These are phyloP conservation scores for Zaprionus davidi DNA, from an alignment of 1,140 invertebrate species.

Conservation along the genomic window DNA sequence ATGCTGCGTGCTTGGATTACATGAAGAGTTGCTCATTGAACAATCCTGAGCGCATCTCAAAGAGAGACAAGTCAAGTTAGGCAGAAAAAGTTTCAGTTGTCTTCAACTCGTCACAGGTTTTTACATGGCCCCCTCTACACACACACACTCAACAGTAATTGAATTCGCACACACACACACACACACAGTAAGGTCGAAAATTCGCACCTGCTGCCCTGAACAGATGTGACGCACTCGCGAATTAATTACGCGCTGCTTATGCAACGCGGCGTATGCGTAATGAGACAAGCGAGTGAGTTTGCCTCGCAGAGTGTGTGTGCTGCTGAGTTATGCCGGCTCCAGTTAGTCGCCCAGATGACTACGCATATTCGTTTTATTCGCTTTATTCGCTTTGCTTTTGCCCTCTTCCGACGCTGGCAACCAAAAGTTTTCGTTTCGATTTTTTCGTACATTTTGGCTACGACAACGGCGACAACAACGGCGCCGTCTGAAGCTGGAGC, in stretches of 20 bases:
- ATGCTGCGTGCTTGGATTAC: too few relatives aligned
- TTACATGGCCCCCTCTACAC: not conserved
- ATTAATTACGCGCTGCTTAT: conserved; percentile 37
- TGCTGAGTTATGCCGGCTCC: conserved; percentile 72
- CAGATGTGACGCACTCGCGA: not conserved
- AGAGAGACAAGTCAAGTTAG: not conserved
- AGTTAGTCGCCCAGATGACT: conserved; percentile 76
- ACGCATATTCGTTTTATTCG: conserved; percentile 54
- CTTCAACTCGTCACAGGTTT: not conserved
- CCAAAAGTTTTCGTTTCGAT: conserved; percentile 5
- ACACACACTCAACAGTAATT: not conserved
- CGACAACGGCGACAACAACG: conserved; percentile 32
- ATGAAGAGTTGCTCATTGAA: not conserved
- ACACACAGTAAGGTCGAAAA: not conserved
- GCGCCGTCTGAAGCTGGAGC: conserved; percentile 34
- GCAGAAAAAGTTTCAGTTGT: not conserved
- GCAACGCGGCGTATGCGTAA: conserved; percentile 43
- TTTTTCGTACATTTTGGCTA: conserved; percentile 44
- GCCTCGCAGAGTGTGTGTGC: not conserved
- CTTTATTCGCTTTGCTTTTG: too few relatives aligned
- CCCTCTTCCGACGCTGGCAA: conserved; percentile 19
- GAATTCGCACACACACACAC: not conserved
- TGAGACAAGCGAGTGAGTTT: conserved; percentile 16
- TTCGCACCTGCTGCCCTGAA: not conserved
- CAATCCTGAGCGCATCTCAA: not conserved